Evolutionary conservation across 2,888 invertebrate species (phyloP).

Genomic region (Patella depressa): DNA sequence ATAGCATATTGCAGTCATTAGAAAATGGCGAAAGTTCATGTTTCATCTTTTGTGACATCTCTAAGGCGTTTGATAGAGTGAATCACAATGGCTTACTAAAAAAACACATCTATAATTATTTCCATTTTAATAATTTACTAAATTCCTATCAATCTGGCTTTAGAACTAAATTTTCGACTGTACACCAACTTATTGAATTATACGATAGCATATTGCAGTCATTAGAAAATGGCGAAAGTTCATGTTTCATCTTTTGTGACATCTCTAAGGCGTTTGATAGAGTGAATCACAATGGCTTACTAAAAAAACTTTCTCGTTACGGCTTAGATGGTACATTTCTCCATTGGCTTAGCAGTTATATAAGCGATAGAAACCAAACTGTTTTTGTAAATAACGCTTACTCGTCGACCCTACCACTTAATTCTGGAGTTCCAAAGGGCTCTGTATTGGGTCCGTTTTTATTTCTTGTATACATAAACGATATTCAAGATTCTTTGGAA

Average conservation of each 20-base stretch:
- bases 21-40: no score
- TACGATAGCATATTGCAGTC: not conserved
- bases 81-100: no score
- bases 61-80: no score
- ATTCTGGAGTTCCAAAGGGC: slow-evolving; percentile 22
- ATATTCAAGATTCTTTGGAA: slow-evolving; percentile 11
- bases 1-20: no score
- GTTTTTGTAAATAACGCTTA: not conserved
- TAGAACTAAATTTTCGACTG: not conserved
- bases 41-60: no score
- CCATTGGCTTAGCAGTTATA: not conserved
- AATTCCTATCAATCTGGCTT: not conserved
- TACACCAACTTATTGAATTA: not conserved
- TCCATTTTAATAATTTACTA: not conserved
- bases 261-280: not conserved
- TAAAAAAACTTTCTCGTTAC: not conserved
- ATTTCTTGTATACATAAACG: slow-evolving; percentile 29
- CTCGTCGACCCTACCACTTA: not conserved
- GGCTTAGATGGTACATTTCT: not conserved
- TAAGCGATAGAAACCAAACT: not conserved
- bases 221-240: not conserved
- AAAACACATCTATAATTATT: not conserved
- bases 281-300: not conserved
- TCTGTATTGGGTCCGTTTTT: slow-evolving; percentile 26
- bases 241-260: not conserved